phyloP scores from a whole-genome alignment of 2,797 vertebrate genomes.

The Emydoidea blandingii region DNA sequence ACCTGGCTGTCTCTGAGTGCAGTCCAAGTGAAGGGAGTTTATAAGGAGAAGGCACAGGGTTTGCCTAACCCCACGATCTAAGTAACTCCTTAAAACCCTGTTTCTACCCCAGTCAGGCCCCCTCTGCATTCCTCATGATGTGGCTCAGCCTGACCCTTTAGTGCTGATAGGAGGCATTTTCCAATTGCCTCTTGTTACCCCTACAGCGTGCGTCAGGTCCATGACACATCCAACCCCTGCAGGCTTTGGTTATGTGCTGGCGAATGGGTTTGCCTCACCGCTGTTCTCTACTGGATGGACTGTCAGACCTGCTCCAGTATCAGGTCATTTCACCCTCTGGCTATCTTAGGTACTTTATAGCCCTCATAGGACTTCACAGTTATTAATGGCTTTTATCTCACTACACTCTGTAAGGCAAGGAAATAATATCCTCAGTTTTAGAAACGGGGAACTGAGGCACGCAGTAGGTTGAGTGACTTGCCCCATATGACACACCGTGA shows the following conservation, averaged over 20 bases:
- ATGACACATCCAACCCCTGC: accelerated
- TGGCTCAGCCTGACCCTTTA: neutral
- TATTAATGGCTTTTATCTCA: neutral
- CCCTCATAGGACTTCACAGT: neutral
- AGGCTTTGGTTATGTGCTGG: neutral
- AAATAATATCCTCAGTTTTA: neutral
- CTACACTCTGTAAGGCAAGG: neutral
- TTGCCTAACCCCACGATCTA: neutral
- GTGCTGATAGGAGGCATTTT: neutral
- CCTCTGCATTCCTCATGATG: neutral
- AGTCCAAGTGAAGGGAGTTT: neutral
- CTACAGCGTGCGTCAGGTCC: accelerated
- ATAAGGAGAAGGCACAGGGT: neutral
- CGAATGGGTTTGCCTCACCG: neutral
- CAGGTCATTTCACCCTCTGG: accelerated
- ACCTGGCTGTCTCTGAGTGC: neutral
- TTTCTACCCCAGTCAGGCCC: neutral
- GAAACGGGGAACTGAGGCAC: neutral
- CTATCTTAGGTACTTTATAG: neutral
- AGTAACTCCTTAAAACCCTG: neutral
- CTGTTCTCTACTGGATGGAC: neutral
- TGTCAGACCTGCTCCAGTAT: neutral
- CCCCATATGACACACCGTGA: accelerated
- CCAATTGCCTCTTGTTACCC: accelerated
- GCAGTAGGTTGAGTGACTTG: neutral